Evolutionary conservation across 1,140 invertebrate species (phyloP).

Genomic region (Pseudomyrmex concolor): DNA sequence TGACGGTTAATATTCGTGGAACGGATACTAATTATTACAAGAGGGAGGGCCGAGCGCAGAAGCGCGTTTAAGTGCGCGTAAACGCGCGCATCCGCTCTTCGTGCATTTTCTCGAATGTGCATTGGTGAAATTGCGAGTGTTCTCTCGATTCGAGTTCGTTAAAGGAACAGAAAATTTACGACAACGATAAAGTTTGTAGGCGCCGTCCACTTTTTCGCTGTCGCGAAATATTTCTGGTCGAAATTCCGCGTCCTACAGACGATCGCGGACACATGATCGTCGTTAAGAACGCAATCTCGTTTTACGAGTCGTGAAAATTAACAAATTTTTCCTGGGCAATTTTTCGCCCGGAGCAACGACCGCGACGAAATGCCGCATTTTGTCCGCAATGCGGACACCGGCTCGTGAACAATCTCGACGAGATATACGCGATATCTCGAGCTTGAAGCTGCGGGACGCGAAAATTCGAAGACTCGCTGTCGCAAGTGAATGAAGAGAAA

Average conservation of each 20-base stretch:
- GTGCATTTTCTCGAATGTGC: background rate
- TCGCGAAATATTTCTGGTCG: too few relatives aligned
- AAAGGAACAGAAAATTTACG: background rate
- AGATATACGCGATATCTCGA: background rate
- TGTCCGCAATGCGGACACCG: conserved; percentile 50
- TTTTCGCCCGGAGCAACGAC: conserved; percentile 7
- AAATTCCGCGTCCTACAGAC: too few relatives aligned
- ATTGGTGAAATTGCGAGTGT: too few relatives aligned
- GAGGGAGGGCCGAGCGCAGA: background rate
- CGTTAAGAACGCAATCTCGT: background rate
- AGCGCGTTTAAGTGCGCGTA: conserved; percentile 44
- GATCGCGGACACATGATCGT: too few relatives aligned
- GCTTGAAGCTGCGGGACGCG: background rate
- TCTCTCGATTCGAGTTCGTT: background rate
- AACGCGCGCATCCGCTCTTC: conserved; percentile 24
- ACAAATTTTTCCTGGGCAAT: background rate
- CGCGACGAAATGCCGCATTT: conserved; percentile 25
- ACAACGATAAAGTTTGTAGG: background rate
- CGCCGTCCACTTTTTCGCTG: too few relatives aligned
- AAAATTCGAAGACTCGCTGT: conserved; percentile 6
- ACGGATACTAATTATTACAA: conserved; percentile 62
- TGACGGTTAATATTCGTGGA: conserved; percentile 59
- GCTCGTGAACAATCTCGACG: conserved; percentile 16
- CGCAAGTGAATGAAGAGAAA: background rate
- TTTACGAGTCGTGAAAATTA: conserved; percentile 11